Percentiles rank a stretch among this genome's conserved stretches.
Evolutionary conservation across 1,140 invertebrate species (phyloP).

Genomic region (Adoxophyes honmai): DNA sequence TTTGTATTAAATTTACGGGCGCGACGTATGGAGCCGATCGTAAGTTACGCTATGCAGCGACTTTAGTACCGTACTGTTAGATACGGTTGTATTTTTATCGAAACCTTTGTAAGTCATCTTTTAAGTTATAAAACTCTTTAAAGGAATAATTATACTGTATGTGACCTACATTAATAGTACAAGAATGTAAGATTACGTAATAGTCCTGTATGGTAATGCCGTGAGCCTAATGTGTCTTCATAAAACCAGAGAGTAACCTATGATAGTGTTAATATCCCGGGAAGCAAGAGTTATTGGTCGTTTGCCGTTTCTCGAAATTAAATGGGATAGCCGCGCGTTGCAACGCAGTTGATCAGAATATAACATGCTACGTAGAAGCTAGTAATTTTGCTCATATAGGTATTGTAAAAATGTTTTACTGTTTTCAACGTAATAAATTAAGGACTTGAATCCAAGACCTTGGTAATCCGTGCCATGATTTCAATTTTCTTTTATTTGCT

Average conservation of each 20-base stretch:
- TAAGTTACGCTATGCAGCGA: too few relatives aligned
- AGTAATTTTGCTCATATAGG: too few relatives aligned
- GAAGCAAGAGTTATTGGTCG: conserved; percentile 71
- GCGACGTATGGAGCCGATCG: background rate
- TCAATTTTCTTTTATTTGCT: too few relatives aligned
- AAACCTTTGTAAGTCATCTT: too few relatives aligned
- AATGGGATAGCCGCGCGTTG: conserved; percentile 45
- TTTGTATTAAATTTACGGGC: conserved; percentile 27
- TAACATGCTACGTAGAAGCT: conserved; percentile 20
- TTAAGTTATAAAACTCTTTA: too few relatives aligned
- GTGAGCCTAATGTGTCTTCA: conserved; percentile 63
- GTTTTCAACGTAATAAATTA: too few relatives aligned
- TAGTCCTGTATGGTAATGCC: conserved; percentile 43
- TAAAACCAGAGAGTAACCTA: conserved; percentile 69
- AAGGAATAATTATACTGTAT: too few relatives aligned
- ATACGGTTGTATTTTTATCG: too few relatives aligned
- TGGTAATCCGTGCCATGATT: too few relatives aligned
- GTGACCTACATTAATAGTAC: too few relatives aligned
- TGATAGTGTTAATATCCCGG: conserved; percentile 73
- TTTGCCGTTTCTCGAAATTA: conserved; percentile 62
- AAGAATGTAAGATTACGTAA: background rate
- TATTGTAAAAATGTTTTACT: too few relatives aligned
- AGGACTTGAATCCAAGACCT: too few relatives aligned
- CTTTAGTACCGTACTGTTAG: conserved; percentile 6
- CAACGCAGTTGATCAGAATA: conserved; percentile 26